Conservation (phyloP, 2,113 vertebrate genomes). For the Gorsachius goisagi region DNA sequence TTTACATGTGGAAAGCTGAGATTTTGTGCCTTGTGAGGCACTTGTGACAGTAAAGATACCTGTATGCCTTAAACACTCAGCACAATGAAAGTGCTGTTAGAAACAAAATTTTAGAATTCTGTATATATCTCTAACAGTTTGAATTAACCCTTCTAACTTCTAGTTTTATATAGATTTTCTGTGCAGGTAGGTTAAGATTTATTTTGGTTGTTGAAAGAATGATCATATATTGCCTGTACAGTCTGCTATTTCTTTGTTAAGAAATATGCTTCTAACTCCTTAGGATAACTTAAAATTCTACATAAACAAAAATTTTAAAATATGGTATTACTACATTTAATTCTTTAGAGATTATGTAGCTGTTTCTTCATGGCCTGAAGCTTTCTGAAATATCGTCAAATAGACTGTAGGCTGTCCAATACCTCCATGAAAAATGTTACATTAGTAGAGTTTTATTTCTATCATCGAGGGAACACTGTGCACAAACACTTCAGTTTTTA, state of each 20-base stretch:
- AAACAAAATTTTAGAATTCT: not conserved
- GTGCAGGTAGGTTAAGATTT: not conserved
- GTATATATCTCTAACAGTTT: not conserved
- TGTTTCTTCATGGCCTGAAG: not conserved
- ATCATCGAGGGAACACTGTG: not conserved
- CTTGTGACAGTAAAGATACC: not conserved
- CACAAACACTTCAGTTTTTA: not conserved
- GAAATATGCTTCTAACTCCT: not conserved
- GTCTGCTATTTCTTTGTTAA: not conserved
- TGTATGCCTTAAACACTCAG: not conserved
- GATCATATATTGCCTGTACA: not conserved
- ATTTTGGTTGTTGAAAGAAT: not conserved
- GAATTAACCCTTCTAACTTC: not conserved
- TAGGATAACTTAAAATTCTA: not conserved
- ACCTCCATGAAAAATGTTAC: not conserved
- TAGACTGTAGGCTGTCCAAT: not conserved
- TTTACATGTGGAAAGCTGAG: not conserved
- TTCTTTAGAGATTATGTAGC: not conserved
- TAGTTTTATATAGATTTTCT: not conserved
- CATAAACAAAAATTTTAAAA: not conserved
- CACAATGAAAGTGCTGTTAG: not conserved
- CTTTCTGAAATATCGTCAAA: not conserved
- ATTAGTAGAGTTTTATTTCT: not conserved
- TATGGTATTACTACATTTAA: not conserved
- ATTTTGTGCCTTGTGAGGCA: not conserved